Evolutionary conservation across 2,797 vertebrate species (phyloP).

Genomic region (Holocentrus rufus): DNA sequence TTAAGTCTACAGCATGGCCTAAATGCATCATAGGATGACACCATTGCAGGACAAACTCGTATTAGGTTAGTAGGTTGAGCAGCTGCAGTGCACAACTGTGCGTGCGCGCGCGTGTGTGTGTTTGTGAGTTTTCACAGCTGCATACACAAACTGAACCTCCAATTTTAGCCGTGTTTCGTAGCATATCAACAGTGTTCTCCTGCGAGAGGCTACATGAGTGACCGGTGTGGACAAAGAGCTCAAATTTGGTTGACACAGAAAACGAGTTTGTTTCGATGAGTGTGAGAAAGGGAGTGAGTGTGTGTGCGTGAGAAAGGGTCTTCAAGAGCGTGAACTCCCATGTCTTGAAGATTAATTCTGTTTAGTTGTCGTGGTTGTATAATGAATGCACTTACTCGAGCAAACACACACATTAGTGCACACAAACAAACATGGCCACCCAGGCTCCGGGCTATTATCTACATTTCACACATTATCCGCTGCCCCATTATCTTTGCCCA

Average conservation of each 20-base stretch:
- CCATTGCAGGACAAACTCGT: conserved; percentile 65
- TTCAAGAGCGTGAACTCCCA: conserved; percentile 8
- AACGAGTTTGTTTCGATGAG: neutral
- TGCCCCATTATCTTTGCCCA: conserved; percentile 55
- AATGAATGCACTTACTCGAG: neutral
- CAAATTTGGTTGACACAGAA: conserved; percentile 22
- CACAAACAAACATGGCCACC: conserved; percentile 29
- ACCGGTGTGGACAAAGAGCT: conserved; percentile 35
- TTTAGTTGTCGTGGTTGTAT: conserved; percentile 41
- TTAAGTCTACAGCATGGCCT: conserved; percentile 62
- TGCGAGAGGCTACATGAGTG: conserved; percentile 16
- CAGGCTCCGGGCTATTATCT: conserved; percentile 61
- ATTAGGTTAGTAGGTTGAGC: conserved; percentile 64
- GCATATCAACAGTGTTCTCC: conserved; percentile 28
- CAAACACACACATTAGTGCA: conserved; percentile 8
- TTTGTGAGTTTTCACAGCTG: too few species aligned
- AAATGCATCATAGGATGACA: conserved; percentile 63
- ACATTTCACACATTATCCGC: conserved; percentile 57
- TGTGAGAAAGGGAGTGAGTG: neutral
- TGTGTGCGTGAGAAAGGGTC: conserved; percentile 5
- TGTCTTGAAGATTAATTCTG: conserved; percentile 38
- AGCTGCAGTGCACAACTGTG: conserved; percentile 41
- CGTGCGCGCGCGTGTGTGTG: conserved; percentile 3
- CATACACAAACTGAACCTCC: conserved; percentile 20
- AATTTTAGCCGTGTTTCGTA: conserved; percentile 46